A percentile compares a stretch with the other conserved stretches of the same genome.
These are phyloP conservation scores for Austrolebias charrua DNA, from an alignment of 2,797 vertebrate species.

Conservation along the genomic window DNA sequence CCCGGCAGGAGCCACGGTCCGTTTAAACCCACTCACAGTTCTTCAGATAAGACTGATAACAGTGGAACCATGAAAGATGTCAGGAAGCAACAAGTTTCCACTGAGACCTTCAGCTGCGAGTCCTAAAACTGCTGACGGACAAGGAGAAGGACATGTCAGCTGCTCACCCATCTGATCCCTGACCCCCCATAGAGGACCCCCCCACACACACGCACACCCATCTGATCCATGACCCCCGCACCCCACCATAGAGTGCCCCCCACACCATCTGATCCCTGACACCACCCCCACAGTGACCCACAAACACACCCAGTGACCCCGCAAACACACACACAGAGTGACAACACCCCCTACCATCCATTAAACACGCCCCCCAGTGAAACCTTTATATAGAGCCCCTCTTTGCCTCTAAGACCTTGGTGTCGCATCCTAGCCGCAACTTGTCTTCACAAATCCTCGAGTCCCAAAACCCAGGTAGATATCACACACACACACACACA, in stretches of 20 bases:
- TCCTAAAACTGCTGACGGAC: not conserved
- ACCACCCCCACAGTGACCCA: too few species aligned
- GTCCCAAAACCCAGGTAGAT: slow-evolving; percentile 50
- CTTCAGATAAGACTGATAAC: too few species aligned
- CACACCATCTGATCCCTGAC: too few species aligned
- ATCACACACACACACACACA: not conserved
- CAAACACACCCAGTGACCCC: not conserved
- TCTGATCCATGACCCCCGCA: too few species aligned
- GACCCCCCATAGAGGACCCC: too few species aligned
- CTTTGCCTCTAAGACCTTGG: slow-evolving; percentile 20
- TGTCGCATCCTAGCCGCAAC: slow-evolving; percentile 42
- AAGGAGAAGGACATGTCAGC: too few species aligned
- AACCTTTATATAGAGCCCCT: slow-evolving; percentile 18
- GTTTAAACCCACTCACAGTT: too few species aligned
- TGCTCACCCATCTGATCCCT: not conserved
- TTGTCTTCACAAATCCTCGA: slow-evolving; percentile 52
- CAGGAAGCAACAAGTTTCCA: not conserved
- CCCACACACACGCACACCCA: too few species aligned
- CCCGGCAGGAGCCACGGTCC: too few species aligned
- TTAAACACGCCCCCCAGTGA: accelerated
- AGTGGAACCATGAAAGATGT: too few species aligned
- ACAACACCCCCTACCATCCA: too few species aligned
- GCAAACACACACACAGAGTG: not conserved
- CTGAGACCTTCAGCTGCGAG: not conserved
- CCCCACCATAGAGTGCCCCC: not conserved